phyloP scores from a whole-genome alignment of 2,888 invertebrate species.

The Hypselothyrea guttata region DNA sequence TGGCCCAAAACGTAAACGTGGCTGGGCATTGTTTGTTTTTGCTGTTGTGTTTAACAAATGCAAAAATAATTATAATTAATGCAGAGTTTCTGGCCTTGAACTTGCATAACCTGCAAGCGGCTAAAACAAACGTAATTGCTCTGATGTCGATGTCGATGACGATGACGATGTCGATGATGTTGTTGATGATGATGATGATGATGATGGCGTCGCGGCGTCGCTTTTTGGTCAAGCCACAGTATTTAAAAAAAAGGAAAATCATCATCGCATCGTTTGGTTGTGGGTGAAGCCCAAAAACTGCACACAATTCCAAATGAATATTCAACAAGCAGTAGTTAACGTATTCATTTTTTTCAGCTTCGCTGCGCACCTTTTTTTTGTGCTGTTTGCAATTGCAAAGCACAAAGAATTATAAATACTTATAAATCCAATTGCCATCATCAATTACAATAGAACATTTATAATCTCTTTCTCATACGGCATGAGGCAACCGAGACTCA shows the following conservation, averaged over 20 bases:
- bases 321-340: slow-evolving; percentile 35
- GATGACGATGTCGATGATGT: slow-evolving; percentile 2
- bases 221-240: slow-evolving; percentile 54
- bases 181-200: slow-evolving; percentile 8
- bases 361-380: slow-evolving; percentile 49
- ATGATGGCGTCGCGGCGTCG: slow-evolving; percentile 23
- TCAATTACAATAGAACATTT: slow-evolving; percentile 37
- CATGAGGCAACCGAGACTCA: slow-evolving; percentile 11
- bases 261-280: slow-evolving; percentile 42
- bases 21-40: slow-evolving; percentile 33
- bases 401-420: slow-evolving; percentile 30
- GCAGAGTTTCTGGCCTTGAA: slow-evolving; percentile 75
- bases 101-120: slow-evolving; percentile 71
- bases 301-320: slow-evolving; percentile 35
- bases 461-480: slow-evolving; percentile 7
- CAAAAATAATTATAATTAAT: slow-evolving; percentile 77
- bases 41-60: slow-evolving; percentile 65
- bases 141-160: slow-evolving; percentile 12
- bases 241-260: slow-evolving; percentile 33
- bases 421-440: slow-evolving; percentile 47
- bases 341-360: slow-evolving; percentile 56
- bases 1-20: slow-evolving; percentile 42
- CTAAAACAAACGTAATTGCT: slow-evolving; percentile 62
- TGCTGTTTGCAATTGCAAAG: slow-evolving; percentile 60
- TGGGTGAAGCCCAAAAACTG: slow-evolving; percentile 62